Evolutionary conservation across 2,797 vertebrate genomes (phyloP).

Genomic region (Alosa sapidissima): DNA sequence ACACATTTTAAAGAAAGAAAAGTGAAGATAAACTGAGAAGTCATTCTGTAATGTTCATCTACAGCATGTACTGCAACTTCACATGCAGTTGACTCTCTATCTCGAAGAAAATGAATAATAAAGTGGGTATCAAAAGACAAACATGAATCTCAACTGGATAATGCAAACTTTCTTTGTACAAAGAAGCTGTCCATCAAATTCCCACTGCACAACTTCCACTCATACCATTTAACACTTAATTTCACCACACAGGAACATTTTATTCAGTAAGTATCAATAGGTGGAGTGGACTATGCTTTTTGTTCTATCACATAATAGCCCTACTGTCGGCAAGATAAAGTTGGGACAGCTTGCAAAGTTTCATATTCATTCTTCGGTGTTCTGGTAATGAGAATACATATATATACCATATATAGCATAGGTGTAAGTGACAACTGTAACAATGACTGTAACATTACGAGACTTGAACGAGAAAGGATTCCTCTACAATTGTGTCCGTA

Average conservation of each 20-base stretch:
- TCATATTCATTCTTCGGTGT: background rate
- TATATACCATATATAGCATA: background rate
- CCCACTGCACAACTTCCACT: background rate
- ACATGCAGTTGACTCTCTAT: background rate
- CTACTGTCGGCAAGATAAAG: background rate
- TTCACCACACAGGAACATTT: background rate
- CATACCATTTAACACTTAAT: background rate
- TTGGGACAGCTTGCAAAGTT: slow-evolving; percentile 20
- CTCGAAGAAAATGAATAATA: background rate
- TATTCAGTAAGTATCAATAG: background rate
- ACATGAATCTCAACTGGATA: background rate
- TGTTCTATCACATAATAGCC: background rate
- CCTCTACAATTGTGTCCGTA: background rate
- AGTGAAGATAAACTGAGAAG: too few relatives aligned
- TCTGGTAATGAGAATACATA: background rate
- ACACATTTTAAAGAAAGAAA: background rate
- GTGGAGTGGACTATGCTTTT: background rate
- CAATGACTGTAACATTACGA: background rate
- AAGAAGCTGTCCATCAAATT: background rate
- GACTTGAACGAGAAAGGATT: slow-evolving; percentile 27
- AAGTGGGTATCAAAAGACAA: background rate
- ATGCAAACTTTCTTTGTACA: background rate
- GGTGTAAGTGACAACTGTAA: background rate
- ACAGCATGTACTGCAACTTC: background rate
- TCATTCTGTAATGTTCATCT: slow-evolving; percentile 33